Evolutionary conservation across 2,888 invertebrate genomes (phyloP), one percentile per base, ranked within the genome.

Genomic region (Yponomeuta plumbellus): DNA sequence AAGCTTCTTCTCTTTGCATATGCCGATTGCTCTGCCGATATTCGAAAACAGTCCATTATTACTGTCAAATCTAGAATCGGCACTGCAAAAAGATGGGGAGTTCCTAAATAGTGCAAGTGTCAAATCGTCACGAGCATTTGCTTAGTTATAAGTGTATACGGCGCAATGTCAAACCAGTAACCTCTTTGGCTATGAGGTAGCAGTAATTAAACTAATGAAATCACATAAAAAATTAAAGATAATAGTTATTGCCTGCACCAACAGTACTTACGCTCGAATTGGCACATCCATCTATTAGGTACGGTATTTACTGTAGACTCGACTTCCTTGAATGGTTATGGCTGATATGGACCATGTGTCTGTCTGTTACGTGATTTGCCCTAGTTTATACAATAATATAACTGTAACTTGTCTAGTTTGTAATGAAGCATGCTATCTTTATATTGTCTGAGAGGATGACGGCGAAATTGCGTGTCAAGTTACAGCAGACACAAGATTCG

Each of bases 351-450:
- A 34, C 62, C 62, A 62, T 39, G 34, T 62, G 39, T 62, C 20
- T 1, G 20, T 26, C 20, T 39, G 26, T 62, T 34, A 62, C 62
- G 67, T 69, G 72, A 72, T 73, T 72, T 73, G 77, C 70, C 76
- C 77, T 63, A 77, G 75, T 72, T 76, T 67, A 68, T 69, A 64
- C 39, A 21, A 67, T 68, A 66, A 61, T 69, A 72, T 68, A 68
- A 73, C 73, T 77, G 74, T 73, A 52, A 8, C 44, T 52, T 52
- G 44, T 52, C 17, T 52, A 52, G 44, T 52, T 52, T 17, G 44
- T 17, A 52, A 13, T 52, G 44, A 52, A 13, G 44, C 44, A 52
- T 17, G 44, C 1, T 4, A 52, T 17, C 3, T 3, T 5, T 13
- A 17, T 17, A 17, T 52, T 52, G 44, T 52, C 44, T 17, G 17